Base-by-base conservation (phyloP, 1,140 invertebrate species). In the Zaprionus gabonicus region DNA sequence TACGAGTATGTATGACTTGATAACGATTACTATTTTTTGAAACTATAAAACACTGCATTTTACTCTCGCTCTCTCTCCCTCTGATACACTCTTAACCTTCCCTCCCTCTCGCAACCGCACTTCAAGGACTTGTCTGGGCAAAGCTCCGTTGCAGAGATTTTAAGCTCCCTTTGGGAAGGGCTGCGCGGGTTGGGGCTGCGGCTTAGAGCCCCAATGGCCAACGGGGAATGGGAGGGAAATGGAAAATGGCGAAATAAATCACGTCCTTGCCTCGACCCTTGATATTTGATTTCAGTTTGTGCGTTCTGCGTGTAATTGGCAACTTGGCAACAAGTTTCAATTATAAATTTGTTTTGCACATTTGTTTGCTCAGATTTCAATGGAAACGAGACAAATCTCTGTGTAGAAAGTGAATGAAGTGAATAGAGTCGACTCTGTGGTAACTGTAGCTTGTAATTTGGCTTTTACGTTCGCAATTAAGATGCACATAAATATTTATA, bases 321-420 rank as follows among this genome's bases (percentile, higher is more conserved):
- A 51, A 51, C 9, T 51, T 51, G 46, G 46, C 46, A 51, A 51
- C 46, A 51, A 51, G 46, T 51, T 51, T 51, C 46, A 51, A 51
- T 51, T 25, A 51, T 51, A 25, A 20, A 25, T 23, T 51, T 51
- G 20, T 51, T 51, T 51, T 51, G 46, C 41, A 46, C 41, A 46
- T 46, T 46, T 46, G n/a, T 46, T 51, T 25, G 12, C 46, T 51
- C 46, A 12, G 20, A 20, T 51, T 51, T 25, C 46, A 51, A 51
- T 51, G 46, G 20, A 20, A 51, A 13, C 46, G 20, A 51, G 17
- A 25, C 23, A 51, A 51, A 51, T 51, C 46, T 51, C 46, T 17
- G 3, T 51, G n/a, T 25, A 64, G 79, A 78, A 68, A 79, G 76
- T 82, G 55, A 58, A 57, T 44, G n/a, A 44, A 44, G n/a, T 44